phyloP scores from a whole-genome alignment of 2,113 vertebrate genomes.

The Anser brachyrhynchus region DNA sequence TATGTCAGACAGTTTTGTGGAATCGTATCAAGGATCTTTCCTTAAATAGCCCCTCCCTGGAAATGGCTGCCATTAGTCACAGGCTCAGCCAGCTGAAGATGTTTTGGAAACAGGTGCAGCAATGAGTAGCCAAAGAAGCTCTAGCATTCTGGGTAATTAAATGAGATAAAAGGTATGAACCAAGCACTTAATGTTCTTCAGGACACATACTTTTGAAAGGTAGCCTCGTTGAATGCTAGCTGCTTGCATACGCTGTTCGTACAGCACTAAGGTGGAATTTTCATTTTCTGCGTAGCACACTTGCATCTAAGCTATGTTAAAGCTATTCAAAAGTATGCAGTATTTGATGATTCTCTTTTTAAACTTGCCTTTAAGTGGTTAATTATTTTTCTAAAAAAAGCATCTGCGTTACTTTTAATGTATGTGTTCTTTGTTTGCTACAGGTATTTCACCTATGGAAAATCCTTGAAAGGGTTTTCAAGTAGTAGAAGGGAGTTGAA shows the following conservation, averaged over 20 bases:
- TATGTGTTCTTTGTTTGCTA: neutral
- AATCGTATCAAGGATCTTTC: constrained; percentile 31
- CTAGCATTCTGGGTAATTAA: neutral
- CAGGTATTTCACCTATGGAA: neutral
- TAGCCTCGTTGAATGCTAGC: neutral
- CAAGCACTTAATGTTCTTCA: neutral
- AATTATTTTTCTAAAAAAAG: neutral
- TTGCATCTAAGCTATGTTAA: neutral
- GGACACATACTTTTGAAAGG: neutral
- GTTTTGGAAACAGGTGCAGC: constrained; percentile 56
- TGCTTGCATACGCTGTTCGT: neutral
- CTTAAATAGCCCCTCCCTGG: constrained; percentile 55
- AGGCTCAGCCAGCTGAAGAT: constrained; percentile 35
- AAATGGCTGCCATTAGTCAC: constrained; percentile 50
- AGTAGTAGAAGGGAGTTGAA: neutral
- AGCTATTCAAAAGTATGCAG: neutral
- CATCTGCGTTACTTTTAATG: neutral
- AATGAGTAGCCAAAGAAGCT: neutral
- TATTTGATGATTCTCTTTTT: neutral
- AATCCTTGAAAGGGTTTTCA: neutral
- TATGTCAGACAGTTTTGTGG: neutral
- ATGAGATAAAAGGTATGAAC: constrained; percentile 5
- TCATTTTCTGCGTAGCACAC: neutral
- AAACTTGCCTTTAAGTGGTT: neutral
- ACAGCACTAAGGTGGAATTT: rapidly evolving